These are phyloP conservation scores for Ailuropoda melanoleuca DNA, from an alignment of 2,113 vertebrate genomes.

Conservation along the genomic window DNA sequence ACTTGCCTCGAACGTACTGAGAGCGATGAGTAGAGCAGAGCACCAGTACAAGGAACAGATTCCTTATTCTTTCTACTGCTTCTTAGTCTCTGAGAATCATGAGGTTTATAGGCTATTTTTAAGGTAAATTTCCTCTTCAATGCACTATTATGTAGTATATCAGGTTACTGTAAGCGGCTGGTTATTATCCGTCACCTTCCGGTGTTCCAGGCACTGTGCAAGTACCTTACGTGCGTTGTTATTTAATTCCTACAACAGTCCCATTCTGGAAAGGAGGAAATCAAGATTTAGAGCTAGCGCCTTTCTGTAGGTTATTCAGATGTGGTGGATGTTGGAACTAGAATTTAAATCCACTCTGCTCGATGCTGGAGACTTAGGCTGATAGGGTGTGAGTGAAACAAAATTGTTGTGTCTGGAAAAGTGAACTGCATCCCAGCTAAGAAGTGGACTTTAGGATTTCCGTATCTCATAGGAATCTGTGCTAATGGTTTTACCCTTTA, in stretches of 20 bases:
- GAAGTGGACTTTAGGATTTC: background rate
- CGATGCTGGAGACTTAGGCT: background rate
- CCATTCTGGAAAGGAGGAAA: background rate
- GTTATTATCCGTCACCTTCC: background rate
- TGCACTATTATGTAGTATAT: background rate
- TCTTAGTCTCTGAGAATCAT: background rate
- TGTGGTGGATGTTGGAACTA: background rate
- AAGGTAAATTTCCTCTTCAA: background rate
- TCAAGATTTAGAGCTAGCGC: background rate
- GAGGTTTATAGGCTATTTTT: background rate
- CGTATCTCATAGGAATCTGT: background rate
- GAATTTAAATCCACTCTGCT: background rate
- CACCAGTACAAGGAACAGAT: background rate
- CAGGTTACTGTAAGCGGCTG: background rate
- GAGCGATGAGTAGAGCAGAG: background rate
- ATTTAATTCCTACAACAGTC: background rate
- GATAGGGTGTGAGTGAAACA: background rate
- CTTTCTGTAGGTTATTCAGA: background rate
- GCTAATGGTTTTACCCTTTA: background rate
- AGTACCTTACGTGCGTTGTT: background rate
- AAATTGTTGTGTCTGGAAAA: background rate
- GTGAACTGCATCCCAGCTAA: background rate
- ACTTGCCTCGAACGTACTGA: background rate
- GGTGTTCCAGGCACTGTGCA: background rate
- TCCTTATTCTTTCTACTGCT: background rate